These are phyloP conservation scores for Clytia hemisphaerica DNA, from an alignment of 30 jellyfish, hydroid and myxozoan genomes.

Conservation along the genomic window DNA sequence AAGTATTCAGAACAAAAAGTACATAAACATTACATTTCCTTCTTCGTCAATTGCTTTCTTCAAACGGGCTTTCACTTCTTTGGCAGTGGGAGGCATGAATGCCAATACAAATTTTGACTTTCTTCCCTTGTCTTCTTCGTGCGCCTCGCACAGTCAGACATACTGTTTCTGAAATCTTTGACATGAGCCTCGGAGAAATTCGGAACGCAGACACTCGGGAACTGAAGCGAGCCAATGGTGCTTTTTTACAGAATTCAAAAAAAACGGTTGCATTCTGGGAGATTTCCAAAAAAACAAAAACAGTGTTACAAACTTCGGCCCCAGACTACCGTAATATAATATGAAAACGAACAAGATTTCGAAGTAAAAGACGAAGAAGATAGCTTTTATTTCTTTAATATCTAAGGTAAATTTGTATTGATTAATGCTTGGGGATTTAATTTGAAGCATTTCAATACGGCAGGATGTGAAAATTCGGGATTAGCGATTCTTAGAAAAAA, in stretches of 20 bases:
- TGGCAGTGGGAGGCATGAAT: conserved; percentile 99
- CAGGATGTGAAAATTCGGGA: no score
- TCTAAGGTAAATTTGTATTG: no score
- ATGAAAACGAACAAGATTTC: no score
- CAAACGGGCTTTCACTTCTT: conserved; percentile 92
- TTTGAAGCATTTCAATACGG: no score
- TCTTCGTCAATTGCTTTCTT: conserved; percentile 92
- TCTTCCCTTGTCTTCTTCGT: conserved; percentile 26
- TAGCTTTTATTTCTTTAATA: no score
- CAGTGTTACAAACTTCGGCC: no score
- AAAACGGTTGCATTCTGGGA: conserved; percentile 34
- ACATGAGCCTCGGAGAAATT: conserved; percentile 35
- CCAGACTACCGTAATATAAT: no score
- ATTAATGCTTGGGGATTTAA: no score
- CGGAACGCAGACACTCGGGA: conserved; percentile 36
- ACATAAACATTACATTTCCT: conserved; percentile 71
- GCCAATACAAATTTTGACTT: conserved; percentile 62
- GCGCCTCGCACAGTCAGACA: conserved; percentile 43
- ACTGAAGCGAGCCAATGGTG: conserved; percentile 51
- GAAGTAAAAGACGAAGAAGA: no score
- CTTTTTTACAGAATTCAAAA: conserved; percentile 7
- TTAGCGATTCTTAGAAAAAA: no score
- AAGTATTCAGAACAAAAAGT: not conserved
- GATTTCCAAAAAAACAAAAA: no score
- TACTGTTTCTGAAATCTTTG: conserved; percentile 24